A percentile compares a stretch with the other conserved stretches of the same genome.
These are phyloP conservation scores for Apogon talboti DNA, from an alignment of 2,797 vertebrate species.

Conservation along the genomic window DNA sequence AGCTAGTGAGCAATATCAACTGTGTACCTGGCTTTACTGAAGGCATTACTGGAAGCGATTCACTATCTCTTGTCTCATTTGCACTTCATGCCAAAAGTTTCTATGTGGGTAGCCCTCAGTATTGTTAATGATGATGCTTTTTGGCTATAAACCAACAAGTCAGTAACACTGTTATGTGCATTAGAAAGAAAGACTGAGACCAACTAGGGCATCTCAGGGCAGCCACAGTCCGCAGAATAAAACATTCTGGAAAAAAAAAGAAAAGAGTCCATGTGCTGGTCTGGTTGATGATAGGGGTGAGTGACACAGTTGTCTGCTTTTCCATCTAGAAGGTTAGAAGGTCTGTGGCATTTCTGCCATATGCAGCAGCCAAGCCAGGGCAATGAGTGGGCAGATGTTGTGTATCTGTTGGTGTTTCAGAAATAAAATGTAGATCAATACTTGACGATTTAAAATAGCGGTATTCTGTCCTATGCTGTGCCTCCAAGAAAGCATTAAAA, in stretches of 20 bases:
- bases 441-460: background rate
- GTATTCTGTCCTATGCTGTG: background rate
- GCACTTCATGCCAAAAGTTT: slow-evolving; percentile 57
- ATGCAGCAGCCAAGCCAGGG: slow-evolving; percentile 10
- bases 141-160: slow-evolving; percentile 38
- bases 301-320: slow-evolving; percentile 21
- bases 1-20: slow-evolving; percentile 49
- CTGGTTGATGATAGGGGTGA: slow-evolving; percentile 40
- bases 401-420: slow-evolving; percentile 12
- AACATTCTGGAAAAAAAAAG: slow-evolving; percentile 12
- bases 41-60: slow-evolving; percentile 35
- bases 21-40: slow-evolving; percentile 50
- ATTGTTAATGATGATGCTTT: slow-evolving; percentile 66
- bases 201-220: slow-evolving; percentile 54
- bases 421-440: slow-evolving; percentile 16
- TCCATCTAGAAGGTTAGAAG: slow-evolving; percentile 43
- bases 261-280: slow-evolving; percentile 50
- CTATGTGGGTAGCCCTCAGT: slow-evolving; percentile 47
- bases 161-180: slow-evolving; percentile 17
- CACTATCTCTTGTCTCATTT: slow-evolving; percentile 53
- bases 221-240: slow-evolving; percentile 51
- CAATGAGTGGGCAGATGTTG: slow-evolving; percentile 21
- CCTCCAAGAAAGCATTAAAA: slow-evolving; percentile 23
- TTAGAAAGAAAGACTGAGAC: slow-evolving; percentile 32
- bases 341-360: slow-evolving; percentile 53